A percentile compares a stretch with the other conserved stretches of the same genome.
phyloP scores from a whole-genome alignment of 2,113 vertebrate genomes.

The Peromyscus leucopus region DNA sequence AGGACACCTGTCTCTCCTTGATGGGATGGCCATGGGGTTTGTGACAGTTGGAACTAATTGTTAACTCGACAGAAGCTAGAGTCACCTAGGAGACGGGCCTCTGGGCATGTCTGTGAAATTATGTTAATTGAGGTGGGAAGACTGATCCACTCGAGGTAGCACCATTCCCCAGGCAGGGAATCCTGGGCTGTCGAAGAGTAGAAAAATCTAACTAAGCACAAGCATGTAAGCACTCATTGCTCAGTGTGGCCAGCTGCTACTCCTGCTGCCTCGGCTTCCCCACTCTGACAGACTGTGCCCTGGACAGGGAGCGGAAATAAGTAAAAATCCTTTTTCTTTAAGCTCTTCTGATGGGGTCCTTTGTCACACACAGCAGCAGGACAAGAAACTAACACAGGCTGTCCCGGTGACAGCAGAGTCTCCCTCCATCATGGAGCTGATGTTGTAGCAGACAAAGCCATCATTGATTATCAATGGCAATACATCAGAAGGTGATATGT shows the following conservation, averaged over 20 bases:
- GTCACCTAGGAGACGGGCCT: not conserved
- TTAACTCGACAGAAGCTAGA: not conserved
- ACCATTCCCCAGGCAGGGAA: not conserved
- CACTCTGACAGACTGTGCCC: too few relatives aligned
- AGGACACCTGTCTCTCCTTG: not conserved
- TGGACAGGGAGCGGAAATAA: not conserved
- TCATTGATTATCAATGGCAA: not conserved
- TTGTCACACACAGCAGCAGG: not conserved
- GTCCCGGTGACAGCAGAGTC: too few relatives aligned
- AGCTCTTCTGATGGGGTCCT: not conserved
- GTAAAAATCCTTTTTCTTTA: not conserved
- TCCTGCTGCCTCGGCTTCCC: not conserved
- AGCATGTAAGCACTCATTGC: not conserved
- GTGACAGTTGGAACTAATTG: not conserved
- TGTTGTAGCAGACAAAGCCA: not conserved
- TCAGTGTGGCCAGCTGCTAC: not conserved
- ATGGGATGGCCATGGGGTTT: not conserved
- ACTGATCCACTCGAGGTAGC: not conserved
- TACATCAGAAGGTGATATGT: fast-evolving
- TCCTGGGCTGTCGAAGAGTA: not conserved
- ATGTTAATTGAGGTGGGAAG: not conserved
- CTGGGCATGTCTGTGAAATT: too few relatives aligned
- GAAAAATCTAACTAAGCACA: not conserved
- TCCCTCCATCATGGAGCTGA: not conserved
- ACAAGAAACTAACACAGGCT: not conserved